These are phyloP conservation scores for Aotus griseimembra DNA, from an alignment of 2,797 vertebrate genomes.

Conservation along the genomic window DNA sequence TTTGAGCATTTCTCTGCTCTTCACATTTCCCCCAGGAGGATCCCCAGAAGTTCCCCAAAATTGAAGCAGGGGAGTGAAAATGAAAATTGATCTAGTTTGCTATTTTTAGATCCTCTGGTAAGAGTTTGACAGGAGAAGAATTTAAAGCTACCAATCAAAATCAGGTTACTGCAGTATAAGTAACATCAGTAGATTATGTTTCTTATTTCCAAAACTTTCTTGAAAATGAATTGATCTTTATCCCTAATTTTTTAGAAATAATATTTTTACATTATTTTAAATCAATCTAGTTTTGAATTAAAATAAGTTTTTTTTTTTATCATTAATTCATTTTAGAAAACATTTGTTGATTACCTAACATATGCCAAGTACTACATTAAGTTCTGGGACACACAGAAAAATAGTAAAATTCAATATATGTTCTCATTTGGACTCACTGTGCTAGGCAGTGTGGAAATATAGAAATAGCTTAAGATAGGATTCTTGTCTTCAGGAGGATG, in stretches of 20 bases:
- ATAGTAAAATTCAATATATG: neutral
- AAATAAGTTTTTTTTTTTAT: neutral
- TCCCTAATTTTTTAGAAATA: neutral
- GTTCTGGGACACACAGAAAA: neutral
- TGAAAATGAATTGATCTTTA: conserved; percentile 15
- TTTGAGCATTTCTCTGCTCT: neutral
- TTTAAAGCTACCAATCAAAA: neutral
- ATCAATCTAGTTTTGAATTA: neutral
- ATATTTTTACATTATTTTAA: conserved; percentile 18
- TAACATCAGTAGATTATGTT: neutral
- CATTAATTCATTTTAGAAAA: conserved; percentile 24
- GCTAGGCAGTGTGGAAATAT: neutral
- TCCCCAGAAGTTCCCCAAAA: neutral
- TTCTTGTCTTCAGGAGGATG: neutral
- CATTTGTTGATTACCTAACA: neutral
- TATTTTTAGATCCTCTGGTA: conserved; percentile 4
- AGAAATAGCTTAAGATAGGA: neutral
- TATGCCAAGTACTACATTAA: neutral
- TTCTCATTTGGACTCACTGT: neutral
- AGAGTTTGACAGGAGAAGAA: neutral
- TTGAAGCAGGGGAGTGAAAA: neutral
- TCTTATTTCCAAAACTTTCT: neutral
- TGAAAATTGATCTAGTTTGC: neutral
- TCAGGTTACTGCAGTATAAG: neutral
- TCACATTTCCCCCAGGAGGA: neutral